Evolutionary conservation across 2,888 invertebrate genomes (phyloP).

Genomic region (Eupithecia pulchellata): DNA sequence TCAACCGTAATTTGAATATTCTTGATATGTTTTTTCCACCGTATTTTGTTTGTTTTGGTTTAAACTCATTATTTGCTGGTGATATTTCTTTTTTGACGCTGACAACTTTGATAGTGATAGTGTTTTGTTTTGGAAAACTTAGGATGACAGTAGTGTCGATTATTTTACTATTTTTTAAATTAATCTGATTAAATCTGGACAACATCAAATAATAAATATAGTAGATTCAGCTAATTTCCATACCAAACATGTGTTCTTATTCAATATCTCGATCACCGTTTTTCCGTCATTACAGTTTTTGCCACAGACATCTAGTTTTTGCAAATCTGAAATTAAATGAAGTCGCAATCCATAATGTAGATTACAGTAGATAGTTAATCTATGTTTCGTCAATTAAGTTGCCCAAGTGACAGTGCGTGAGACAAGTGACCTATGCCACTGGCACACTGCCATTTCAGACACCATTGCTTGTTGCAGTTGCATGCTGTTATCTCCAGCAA

Average conservation of each 20-base stretch:
- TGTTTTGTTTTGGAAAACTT: neutral
- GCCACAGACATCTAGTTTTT: constrained; percentile 11
- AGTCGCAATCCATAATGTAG: constrained; percentile 33
- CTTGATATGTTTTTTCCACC: too few species aligned
- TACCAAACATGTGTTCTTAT: neutral
- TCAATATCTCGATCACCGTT: constrained; percentile 16
- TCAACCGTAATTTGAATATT: too few species aligned
- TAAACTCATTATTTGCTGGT: too few species aligned
- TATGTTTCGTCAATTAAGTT: constrained; percentile 45
- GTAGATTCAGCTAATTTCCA: neutral
- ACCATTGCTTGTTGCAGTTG: constrained; percentile 22
- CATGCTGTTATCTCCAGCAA: constrained; percentile 3
- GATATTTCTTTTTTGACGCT: too few species aligned
- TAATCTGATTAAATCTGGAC: too few species aligned
- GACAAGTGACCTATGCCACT: constrained; percentile 37
- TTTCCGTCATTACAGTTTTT: constrained; percentile 35
- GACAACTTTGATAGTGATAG: neutral
- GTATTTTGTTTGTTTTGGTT: too few species aligned
- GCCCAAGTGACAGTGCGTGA: constrained; percentile 39
- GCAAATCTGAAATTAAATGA: constrained; percentile 38
- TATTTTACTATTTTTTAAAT: too few species aligned
- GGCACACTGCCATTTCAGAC: constrained; percentile 14
- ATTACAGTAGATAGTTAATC: constrained; percentile 43
- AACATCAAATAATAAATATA: neutral
- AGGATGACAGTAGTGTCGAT: too few species aligned